Evolutionary conservation across 2,888 invertebrate genomes (phyloP).

Genomic region (Coelopa pilipes): DNA sequence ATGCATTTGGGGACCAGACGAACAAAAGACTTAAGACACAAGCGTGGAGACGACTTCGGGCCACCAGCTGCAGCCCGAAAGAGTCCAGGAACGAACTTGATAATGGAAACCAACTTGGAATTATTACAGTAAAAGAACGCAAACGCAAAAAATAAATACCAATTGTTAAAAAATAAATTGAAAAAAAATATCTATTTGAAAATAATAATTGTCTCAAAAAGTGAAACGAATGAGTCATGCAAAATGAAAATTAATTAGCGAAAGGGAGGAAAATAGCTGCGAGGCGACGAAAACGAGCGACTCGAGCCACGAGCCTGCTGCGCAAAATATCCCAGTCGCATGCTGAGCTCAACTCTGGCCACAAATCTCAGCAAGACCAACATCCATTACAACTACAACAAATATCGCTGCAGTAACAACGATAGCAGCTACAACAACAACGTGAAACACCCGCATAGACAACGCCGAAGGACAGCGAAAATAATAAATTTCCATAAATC

Average conservation of each 20-base stretch:
- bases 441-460: background rate
- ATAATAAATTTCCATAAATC: background rate
- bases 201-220: too few relatives aligned
- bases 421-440: background rate
- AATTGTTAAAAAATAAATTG: background rate
- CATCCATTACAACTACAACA: background rate
- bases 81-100: background rate
- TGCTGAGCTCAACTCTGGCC: too few relatives aligned
- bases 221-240: background rate
- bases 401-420: background rate
- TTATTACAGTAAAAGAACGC: background rate
- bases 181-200: too few relatives aligned
- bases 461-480: background rate
- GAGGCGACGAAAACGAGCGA: too few relatives aligned
- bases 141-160: background rate
- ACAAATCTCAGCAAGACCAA: background rate
- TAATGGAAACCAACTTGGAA: background rate
- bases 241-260: background rate
- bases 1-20: background rate
- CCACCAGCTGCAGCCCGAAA: background rate
- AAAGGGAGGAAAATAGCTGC: background rate
- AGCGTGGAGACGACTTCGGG: background rate
- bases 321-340: too few relatives aligned
- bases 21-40: conserved; percentile 18
- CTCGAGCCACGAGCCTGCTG: too few relatives aligned